Evolutionary conservation across 2,797 vertebrate genomes (phyloP).

Genomic region (Pangasius larnaudii): DNA sequence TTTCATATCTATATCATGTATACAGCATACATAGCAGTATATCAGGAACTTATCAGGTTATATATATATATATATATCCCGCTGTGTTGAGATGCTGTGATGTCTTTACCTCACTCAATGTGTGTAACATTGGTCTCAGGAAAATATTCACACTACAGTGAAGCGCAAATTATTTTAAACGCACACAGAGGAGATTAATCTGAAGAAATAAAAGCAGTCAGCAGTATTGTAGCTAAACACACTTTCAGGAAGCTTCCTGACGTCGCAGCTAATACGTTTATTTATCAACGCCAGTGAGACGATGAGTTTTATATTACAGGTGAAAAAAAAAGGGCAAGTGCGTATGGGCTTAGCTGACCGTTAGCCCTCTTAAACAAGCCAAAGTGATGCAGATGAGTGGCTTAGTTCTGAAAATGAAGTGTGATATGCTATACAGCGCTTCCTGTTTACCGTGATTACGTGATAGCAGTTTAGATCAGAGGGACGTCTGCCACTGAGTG

Average conservation of each 20-base stretch:
- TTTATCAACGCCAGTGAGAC: not conserved
- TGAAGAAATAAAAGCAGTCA: not conserved
- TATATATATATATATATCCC: too few relatives aligned
- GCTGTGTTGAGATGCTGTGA: too few relatives aligned
- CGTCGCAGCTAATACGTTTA: not conserved
- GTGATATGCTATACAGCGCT: not conserved
- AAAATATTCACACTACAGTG: not conserved
- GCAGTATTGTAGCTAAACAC: not conserved
- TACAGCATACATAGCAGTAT: too few relatives aligned
- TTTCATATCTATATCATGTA: too few relatives aligned
- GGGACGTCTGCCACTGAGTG: too few relatives aligned
- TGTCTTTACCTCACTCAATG: slow-evolving; percentile 48
- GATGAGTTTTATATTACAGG: not conserved
- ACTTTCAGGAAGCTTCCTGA: slow-evolving; percentile 5
- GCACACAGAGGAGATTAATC: slow-evolving; percentile 11
- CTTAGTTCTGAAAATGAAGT: too few relatives aligned
- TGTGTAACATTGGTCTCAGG: slow-evolving; percentile 56
- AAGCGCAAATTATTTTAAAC: not conserved
- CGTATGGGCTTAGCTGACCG: not conserved
- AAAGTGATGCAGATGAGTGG: not conserved
- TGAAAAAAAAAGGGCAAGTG: not conserved
- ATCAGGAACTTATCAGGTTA: too few relatives aligned
- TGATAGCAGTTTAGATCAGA: not conserved
- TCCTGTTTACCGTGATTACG: not conserved
- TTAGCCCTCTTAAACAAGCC: not conserved